Conservation (phyloP, 1,140 invertebrate species). For the Drosophila kohkoa region DNA sequence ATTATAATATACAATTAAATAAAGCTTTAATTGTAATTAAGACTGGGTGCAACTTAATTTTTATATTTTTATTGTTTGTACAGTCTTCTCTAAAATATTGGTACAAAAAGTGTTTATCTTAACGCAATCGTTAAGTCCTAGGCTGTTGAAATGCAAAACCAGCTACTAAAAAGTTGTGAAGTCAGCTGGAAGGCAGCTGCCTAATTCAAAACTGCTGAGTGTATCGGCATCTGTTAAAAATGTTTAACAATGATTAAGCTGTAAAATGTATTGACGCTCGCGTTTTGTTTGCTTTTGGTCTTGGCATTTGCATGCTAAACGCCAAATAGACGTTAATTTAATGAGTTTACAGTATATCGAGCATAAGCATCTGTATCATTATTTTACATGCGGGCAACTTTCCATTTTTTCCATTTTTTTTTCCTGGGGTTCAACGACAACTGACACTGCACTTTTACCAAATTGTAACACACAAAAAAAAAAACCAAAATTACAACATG, state of each 20-base stretch:
- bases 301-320: conserved; percentile 49
- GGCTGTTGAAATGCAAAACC: not conserved
- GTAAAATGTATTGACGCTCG: conserved; percentile 9
- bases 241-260: conserved; percentile 21
- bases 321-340: conserved; percentile 31
- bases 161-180: conserved; percentile 3
- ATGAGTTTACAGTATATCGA: conserved; percentile 30
- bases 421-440: conserved; percentile 70
- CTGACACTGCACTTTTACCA: conserved; percentile 79
- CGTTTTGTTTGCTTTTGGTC: conserved; percentile 16
- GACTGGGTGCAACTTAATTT: too few species aligned
- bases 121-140: not conserved
- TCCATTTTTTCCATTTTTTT: too few species aligned
- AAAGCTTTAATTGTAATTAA: too few species aligned
- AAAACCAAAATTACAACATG: conserved; percentile 64
- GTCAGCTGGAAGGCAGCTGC: not conserved
- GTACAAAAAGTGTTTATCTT: not conserved
- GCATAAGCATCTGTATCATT: conserved; percentile 2
- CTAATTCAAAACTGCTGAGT: not conserved
- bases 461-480: conserved; percentile 47
- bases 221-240: not conserved
- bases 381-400: conserved; percentile 35
- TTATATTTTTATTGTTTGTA: too few species aligned
- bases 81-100: not conserved
- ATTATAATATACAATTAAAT: too few species aligned